These are phyloP conservation scores for Hermodice carunculata DNA, from an alignment of 2,888 invertebrate genomes.

Conservation along the genomic window DNA sequence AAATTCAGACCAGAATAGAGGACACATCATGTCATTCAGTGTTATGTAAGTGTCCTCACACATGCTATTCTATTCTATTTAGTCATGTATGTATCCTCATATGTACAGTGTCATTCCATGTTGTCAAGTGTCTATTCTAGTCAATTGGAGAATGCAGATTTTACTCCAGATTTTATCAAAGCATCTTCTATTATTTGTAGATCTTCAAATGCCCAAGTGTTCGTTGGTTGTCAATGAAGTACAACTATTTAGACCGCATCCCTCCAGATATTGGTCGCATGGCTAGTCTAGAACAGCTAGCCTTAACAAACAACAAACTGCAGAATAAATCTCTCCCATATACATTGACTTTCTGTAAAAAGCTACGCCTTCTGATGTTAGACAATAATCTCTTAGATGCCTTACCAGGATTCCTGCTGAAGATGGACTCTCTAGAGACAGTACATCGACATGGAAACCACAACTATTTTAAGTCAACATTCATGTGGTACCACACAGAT, in stretches of 20 bases:
- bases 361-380: conserved; percentile 67
- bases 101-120: too few species aligned
- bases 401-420: conserved; percentile 70
- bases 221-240: conserved; percentile 69
- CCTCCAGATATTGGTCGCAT: conserved; percentile 71
- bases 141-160: too few species aligned
- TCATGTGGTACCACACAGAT: conserved; percentile 72
- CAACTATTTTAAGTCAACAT: conserved; percentile 72
- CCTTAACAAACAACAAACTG: conserved; percentile 71
- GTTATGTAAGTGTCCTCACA: too few species aligned
- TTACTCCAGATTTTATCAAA: too few species aligned
- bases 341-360: conserved; percentile 69
- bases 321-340: conserved; percentile 71
- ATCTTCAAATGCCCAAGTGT: conserved; percentile 70
- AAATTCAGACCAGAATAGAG: too few species aligned
- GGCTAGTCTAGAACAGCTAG: conserved; percentile 67
- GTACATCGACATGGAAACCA: conserved; percentile 73
- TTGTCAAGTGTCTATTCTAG: too few species aligned
- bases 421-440: conserved; percentile 68
- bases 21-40: too few species aligned
- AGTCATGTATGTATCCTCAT: too few species aligned
- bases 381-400: conserved; percentile 72
- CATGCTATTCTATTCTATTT: too few species aligned
- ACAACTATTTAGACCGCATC: conserved; percentile 69
- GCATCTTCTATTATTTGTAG: conserved; percentile 56